These are phyloP conservation scores for Picathartes gymnocephalus DNA, from an alignment of 2,113 vertebrate genomes.

Conservation along the genomic window DNA sequence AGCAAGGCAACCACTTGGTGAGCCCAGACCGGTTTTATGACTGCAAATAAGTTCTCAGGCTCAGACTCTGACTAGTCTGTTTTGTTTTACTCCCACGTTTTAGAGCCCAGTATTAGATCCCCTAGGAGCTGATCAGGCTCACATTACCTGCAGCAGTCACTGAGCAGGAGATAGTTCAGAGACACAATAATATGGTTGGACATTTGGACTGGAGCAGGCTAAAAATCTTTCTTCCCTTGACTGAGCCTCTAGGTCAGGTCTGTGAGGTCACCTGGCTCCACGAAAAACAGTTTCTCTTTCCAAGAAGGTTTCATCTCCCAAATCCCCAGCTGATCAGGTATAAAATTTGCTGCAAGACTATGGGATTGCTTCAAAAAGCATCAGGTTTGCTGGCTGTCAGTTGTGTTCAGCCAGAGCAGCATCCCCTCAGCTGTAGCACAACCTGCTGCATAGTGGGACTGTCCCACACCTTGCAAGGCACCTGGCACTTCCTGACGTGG, in stretches of 20 bases:
- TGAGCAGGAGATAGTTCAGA: not conserved
- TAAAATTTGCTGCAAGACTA: not conserved
- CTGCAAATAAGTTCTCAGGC: not conserved
- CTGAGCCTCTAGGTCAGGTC: not conserved
- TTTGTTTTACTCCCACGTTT: not conserved
- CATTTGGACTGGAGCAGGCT: not conserved
- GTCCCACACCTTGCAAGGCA: not conserved
- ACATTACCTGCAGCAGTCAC: not conserved
- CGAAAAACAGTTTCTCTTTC: not conserved
- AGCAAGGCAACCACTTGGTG: not conserved
- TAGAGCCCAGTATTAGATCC: not conserved
- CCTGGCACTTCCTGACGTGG: accelerated
- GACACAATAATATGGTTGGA: not conserved
- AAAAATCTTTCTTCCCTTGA: not conserved
- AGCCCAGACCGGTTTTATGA: not conserved
- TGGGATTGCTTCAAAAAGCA: not conserved
- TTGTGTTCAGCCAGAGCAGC: not conserved
- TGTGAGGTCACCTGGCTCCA: not conserved
- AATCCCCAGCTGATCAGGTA: not conserved
- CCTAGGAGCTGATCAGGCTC: not conserved
- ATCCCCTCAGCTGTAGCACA: not conserved
- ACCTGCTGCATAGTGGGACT: accelerated
- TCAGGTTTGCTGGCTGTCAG: not conserved
- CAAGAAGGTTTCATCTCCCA: not conserved
- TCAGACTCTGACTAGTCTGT: not conserved